phyloP scores from a whole-genome alignment of 2,797 vertebrate species.

The Poeciliopsis infans region DNA sequence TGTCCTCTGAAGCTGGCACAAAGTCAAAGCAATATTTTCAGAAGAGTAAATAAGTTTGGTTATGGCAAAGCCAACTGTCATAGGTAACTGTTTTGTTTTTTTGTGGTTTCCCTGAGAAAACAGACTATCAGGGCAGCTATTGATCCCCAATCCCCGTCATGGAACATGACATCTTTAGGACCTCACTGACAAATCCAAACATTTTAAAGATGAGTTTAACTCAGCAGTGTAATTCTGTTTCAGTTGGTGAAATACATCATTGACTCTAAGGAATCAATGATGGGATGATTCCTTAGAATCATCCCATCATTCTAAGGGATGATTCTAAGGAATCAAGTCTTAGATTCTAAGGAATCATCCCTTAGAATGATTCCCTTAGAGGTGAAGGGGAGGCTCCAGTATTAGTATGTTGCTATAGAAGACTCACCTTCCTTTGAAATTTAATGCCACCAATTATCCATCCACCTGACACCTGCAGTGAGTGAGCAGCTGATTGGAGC shows the following conservation, averaged over 20 bases:
- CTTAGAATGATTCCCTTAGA: neutral
- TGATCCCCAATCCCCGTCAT: neutral
- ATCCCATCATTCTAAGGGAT: too few relatives aligned
- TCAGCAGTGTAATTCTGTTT: too few relatives aligned
- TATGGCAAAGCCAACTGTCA: neutral
- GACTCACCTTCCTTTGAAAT: neutral
- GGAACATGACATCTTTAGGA: neutral
- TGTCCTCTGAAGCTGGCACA: neutral
- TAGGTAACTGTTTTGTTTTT: neutral
- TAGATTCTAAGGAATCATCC: too few relatives aligned
- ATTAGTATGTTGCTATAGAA: neutral
- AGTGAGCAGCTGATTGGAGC: conserved; percentile 5
- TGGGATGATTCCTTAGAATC: too few relatives aligned
- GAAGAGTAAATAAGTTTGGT: neutral
- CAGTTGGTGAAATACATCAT: too few relatives aligned
- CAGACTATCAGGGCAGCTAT: neutral
- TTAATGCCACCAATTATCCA: conserved; percentile 12
- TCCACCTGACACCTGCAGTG: conserved; percentile 17
- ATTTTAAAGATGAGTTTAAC: neutral
- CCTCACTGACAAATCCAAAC: neutral
- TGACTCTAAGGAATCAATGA: too few relatives aligned
- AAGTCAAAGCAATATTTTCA: neutral
- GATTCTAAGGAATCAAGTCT: too few relatives aligned
- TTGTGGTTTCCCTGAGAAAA: neutral
- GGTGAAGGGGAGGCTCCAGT: neutral